Conservation (phyloP, 2,888 invertebrate genomes). For the Campoplex capitator region DNA sequence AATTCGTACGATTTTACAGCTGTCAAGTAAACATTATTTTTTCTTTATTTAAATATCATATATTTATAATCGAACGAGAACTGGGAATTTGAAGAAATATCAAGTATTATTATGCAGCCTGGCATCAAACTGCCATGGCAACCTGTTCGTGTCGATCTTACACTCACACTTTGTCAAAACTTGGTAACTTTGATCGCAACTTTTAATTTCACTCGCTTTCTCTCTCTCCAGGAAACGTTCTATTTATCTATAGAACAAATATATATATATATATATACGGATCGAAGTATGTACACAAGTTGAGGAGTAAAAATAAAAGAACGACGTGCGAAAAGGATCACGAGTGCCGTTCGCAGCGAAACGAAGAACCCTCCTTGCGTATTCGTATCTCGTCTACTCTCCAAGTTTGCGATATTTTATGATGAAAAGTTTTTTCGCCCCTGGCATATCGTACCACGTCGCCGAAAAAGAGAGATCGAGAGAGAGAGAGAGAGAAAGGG, state of each 20-base stretch:
- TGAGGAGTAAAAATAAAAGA: slow-evolving; percentile 48
- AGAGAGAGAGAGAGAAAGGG: not conserved
- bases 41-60: not conserved
- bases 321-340: slow-evolving; percentile 57
- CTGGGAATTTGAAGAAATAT: not conserved
- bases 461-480: slow-evolving; percentile 28
- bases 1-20: not conserved
- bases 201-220: slow-evolving; percentile 73
- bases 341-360: slow-evolving; percentile 34
- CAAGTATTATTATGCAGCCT: not conserved
- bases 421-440: slow-evolving; percentile 71
- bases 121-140: slow-evolving; percentile 3
- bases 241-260: not conserved
- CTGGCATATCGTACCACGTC: slow-evolving; percentile 52
- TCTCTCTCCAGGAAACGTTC: slow-evolving; percentile 45
- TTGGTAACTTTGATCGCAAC: slow-evolving; percentile 68
- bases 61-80: not conserved
- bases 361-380: slow-evolving; percentile 27
- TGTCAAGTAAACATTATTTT: not conserved
- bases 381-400: slow-evolving; percentile 51
- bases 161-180: slow-evolving; percentile 13
- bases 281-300: slow-evolving; percentile 20
- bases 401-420: slow-evolving; percentile 74
- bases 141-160: slow-evolving; percentile 63
- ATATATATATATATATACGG: slow-evolving; percentile 7